These are phyloP conservation scores for Tokudaia tokunoshimensis DNA, from an alignment of 2,797 vertebrate species.

Conservation along the genomic window DNA sequence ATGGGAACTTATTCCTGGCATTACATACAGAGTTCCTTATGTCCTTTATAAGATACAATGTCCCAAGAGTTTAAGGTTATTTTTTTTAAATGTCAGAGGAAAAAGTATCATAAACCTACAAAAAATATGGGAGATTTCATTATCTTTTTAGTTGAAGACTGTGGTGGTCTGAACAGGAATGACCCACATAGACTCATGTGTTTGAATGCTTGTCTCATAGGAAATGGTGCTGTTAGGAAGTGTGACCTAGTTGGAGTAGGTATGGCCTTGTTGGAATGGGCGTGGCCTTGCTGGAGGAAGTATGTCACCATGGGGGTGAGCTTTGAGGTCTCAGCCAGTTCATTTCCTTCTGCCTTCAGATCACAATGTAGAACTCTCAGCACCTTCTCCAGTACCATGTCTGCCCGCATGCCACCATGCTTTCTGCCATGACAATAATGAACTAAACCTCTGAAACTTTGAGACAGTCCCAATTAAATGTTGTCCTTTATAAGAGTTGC, in stretches of 20 bases:
- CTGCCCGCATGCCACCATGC: neutral
- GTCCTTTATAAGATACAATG: neutral
- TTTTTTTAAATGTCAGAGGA: constrained; percentile 33
- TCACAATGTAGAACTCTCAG: neutral
- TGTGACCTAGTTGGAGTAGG: neutral
- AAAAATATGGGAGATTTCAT: neutral
- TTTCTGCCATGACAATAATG: neutral
- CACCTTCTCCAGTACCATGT: neutral
- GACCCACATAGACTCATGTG: neutral
- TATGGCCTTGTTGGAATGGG: neutral
- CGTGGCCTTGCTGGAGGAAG: neutral
- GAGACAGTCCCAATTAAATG: neutral
- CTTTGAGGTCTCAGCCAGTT: neutral
- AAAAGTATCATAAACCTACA: neutral
- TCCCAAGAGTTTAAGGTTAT: neutral
- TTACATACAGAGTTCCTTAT: neutral
- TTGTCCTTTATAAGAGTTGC: neutral
- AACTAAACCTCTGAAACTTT: neutral
- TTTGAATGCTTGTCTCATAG: neutral
- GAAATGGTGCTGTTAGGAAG: neutral
- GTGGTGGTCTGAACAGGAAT: neutral
- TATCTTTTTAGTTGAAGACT: neutral
- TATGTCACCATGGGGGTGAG: neutral
- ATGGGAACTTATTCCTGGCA: neutral
- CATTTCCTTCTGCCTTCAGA: neutral